A percentile compares a stretch with the other conserved stretches of the same genome.
Evolutionary conservation across 2,888 invertebrate genomes (phyloP).

Genomic region (Drosophila putrida): DNA sequence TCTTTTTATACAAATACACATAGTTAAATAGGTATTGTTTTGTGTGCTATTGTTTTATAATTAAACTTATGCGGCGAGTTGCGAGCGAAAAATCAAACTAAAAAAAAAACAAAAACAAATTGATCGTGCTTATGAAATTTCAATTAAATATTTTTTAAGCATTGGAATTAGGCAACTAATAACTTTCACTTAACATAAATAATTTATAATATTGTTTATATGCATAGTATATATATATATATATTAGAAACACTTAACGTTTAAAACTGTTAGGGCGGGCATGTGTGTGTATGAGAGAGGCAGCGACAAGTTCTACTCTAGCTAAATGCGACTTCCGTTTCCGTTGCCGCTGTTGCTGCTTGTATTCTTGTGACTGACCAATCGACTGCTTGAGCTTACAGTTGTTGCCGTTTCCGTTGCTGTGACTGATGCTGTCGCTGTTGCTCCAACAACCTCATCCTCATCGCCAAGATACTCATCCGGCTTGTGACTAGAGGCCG

Average conservation of each 20-base stretch:
- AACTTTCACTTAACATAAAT: slow-evolving; percentile 69
- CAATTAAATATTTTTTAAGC: slow-evolving; percentile 56
- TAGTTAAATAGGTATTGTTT: slow-evolving; percentile 51
- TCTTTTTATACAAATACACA: slow-evolving; percentile 54
- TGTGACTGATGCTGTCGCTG: slow-evolving; percentile 1
- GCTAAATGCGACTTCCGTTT: slow-evolving; percentile 35
- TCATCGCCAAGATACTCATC: slow-evolving; percentile 68
- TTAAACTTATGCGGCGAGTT: slow-evolving; percentile 23
- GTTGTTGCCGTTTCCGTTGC: not conserved
- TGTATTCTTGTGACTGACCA: slow-evolving; percentile 24
- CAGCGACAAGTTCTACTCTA: slow-evolving; percentile 1
- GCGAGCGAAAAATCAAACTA: slow-evolving; percentile 40
- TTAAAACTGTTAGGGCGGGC: slow-evolving; percentile 74
- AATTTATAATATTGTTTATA: slow-evolving; percentile 58
- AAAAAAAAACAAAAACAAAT: slow-evolving; percentile 30
- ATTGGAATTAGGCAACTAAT: slow-evolving; percentile 63
- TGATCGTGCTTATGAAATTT: slow-evolving; percentile 33
- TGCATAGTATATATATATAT: slow-evolving; percentile 21
- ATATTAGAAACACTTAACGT: slow-evolving; percentile 70
- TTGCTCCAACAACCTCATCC: slow-evolving; percentile 52
- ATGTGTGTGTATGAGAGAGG: slow-evolving; percentile 31
- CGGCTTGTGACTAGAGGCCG: slow-evolving; percentile 85
- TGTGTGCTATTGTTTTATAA: slow-evolving; percentile 13
- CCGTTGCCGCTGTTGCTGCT: slow-evolving; percentile 2
- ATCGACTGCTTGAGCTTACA: slow-evolving; percentile 1